phyloP scores from a whole-genome alignment of 2,113 vertebrate genomes.

The Bungarus multicinctus region DNA sequence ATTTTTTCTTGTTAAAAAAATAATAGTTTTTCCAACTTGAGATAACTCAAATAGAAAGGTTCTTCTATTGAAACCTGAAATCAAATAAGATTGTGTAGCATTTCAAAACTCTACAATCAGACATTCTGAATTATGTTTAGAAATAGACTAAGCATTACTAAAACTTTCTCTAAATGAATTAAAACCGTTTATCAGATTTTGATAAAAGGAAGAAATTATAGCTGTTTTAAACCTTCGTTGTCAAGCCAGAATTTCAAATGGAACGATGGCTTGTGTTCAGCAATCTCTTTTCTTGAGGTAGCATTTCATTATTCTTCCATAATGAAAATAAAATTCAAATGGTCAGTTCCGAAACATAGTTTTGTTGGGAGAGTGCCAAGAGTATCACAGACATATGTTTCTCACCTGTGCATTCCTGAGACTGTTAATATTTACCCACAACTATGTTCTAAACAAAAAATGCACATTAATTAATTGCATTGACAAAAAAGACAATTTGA shows the following conservation, averaged over 20 bases:
- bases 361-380: neutral
- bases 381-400: neutral
- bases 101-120: neutral
- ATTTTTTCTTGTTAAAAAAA: neutral
- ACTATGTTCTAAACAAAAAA: neutral
- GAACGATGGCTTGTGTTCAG: neutral
- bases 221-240: neutral
- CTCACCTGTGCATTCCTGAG: neutral
- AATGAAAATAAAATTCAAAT: neutral
- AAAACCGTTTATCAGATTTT: neutral
- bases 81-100: neutral
- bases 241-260: neutral
- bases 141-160: neutral
- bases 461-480: neutral
- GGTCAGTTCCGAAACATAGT: neutral
- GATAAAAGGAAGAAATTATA: neutral
- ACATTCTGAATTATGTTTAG: neutral
- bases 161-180: neutral
- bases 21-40: neutral
- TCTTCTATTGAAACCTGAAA: neutral
- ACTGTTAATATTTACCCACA: neutral
- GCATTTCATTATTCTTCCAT: neutral
- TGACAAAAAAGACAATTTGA: neutral
- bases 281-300: conserved; percentile 20
- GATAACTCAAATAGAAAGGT: neutral